Evolutionary conservation across 2,113 vertebrate genomes (phyloP).

Genomic region (Microtus montanus): DNA sequence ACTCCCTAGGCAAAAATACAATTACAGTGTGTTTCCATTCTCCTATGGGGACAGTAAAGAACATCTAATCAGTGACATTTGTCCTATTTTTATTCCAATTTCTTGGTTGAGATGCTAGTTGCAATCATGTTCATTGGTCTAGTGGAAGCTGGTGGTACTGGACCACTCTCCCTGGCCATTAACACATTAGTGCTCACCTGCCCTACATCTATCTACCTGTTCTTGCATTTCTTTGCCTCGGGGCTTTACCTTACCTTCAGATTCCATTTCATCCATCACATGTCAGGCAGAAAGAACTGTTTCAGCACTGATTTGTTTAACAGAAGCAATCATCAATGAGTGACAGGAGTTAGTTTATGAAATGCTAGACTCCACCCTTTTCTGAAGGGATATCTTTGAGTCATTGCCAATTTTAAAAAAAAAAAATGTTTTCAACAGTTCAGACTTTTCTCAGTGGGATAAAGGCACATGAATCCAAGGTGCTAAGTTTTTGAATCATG

Average conservation of each 20-base stretch:
- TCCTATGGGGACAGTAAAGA: conserved; percentile 28
- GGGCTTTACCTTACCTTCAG: background rate
- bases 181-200: background rate
- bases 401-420: background rate
- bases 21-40: conserved; percentile 59
- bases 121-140: background rate
- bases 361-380: background rate
- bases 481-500: background rate
- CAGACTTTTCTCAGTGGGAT: background rate
- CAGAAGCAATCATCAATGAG: conserved; percentile 1
- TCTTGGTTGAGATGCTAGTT: background rate
- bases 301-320: background rate
- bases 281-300: background rate
- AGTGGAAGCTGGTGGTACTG: background rate
- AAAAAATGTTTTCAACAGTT: background rate
- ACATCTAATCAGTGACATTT: conserved; percentile 43
- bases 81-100: conserved; percentile 4
- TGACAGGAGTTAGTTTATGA: background rate
- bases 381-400: background rate
- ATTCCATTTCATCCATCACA: background rate
- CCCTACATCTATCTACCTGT: background rate
- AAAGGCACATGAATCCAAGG: background rate
- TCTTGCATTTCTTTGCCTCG: background rate
- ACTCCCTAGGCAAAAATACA: conserved; percentile 73
- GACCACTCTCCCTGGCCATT: background rate